These are phyloP conservation scores for Dexiosoma caninum DNA, from an alignment of 2,888 invertebrate genomes.

Conservation along the genomic window DNA sequence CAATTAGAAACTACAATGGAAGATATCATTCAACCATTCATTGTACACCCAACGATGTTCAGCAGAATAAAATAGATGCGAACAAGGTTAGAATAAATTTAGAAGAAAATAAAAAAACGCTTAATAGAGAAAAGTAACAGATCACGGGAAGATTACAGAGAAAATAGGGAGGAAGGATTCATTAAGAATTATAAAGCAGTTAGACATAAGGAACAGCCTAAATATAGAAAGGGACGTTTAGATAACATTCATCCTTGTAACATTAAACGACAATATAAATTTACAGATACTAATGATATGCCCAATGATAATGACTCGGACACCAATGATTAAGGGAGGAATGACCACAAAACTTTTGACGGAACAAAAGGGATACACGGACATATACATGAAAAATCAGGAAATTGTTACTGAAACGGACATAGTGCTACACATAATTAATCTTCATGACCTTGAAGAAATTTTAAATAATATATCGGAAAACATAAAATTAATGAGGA, in stretches of 20 bases:
- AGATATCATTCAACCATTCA: not conserved
- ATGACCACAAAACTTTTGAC: not conserved
- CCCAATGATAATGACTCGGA: not conserved
- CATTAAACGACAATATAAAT: not conserved
- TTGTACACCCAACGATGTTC: not conserved
- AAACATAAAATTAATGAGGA: too few relatives aligned
- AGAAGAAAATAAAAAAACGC: not conserved
- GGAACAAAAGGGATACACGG: not conserved
- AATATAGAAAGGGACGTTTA: not conserved
- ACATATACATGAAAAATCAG: not conserved
- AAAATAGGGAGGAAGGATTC: not conserved
- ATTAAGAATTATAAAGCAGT: too few relatives aligned
- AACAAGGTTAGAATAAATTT: not conserved
- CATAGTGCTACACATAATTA: not conserved
- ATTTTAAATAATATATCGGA: too few relatives aligned
- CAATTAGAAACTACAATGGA: constrained; percentile 1
- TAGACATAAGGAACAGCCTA: constrained; percentile 1
- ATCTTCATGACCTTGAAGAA: too few relatives aligned
- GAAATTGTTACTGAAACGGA: not conserved
- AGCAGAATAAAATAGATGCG: not conserved
- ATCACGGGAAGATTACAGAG: not conserved
- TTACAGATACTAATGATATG: not conserved
- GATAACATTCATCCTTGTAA: not conserved
- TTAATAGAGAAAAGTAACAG: not conserved
- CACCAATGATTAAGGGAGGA: not conserved